Percentiles rank a stretch among this genome's conserved stretches.
These are phyloP conservation scores for Drepana arcuata DNA, from an alignment of 1,140 invertebrate genomes.

Conservation along the genomic window DNA sequence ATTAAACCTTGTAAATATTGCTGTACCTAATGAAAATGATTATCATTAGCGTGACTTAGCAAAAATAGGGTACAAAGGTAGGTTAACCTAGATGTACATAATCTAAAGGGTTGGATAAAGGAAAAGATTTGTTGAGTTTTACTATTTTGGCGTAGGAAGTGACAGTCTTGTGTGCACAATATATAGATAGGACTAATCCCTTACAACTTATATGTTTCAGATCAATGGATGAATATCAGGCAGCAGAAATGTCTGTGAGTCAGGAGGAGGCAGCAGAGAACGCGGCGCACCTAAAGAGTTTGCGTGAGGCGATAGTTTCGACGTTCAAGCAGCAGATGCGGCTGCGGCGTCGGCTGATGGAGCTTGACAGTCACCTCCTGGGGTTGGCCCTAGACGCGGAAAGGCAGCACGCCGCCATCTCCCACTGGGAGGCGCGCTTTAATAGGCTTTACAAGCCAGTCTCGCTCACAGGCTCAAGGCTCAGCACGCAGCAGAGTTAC, in stretches of 20 bases:
- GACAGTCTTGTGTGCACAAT: too few relatives aligned
- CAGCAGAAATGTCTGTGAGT: constrained; percentile 23
- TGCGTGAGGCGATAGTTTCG: constrained; percentile 87
- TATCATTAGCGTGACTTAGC: too few relatives aligned
- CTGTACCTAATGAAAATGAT: too few relatives aligned
- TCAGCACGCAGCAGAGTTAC: constrained; percentile 74
- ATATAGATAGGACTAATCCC: too few relatives aligned
- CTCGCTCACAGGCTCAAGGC: constrained; percentile 66
- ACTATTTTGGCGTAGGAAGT: too few relatives aligned
- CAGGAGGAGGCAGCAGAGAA: constrained; percentile 50
- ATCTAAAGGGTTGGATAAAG: too few relatives aligned
- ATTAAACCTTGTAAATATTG: too few relatives aligned
- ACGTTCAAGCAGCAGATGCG: constrained; percentile 95
- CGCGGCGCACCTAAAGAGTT: constrained; percentile 77
- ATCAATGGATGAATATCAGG: constrained; percentile 29
- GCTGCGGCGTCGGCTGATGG: constrained; percentile 85
- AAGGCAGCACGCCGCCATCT: constrained; percentile 87
- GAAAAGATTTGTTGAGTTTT: background rate
- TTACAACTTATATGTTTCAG: constrained; percentile 1
- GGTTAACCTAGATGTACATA: too few relatives aligned
- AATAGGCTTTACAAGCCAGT: constrained; percentile 80
- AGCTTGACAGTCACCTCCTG: constrained; percentile 87
- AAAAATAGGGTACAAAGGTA: too few relatives aligned
- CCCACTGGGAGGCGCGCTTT: constrained; percentile 87
- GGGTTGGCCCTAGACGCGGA: constrained; percentile 89